These are phyloP conservation scores for Apotomis capreana DNA, from an alignment of 2,888 invertebrate genomes.

Conservation along the genomic window DNA sequence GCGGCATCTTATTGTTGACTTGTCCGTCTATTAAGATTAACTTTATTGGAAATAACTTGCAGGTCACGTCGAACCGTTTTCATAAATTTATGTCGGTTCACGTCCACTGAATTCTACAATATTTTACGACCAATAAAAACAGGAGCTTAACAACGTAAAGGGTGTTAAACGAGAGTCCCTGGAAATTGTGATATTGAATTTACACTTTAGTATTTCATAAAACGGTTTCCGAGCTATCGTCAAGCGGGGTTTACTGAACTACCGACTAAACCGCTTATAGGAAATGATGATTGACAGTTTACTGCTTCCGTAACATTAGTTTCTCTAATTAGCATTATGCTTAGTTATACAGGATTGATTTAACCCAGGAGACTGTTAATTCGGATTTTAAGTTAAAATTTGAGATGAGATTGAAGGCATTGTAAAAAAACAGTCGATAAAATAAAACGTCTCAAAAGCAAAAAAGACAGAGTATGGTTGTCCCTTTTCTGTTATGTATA, in stretches of 20 bases:
- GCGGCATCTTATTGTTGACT: neutral
- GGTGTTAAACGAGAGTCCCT: slow-evolving; percentile 30
- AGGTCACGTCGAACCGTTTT: slow-evolving; percentile 21
- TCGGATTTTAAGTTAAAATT: too few relatives aligned
- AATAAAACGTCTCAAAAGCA: too few relatives aligned
- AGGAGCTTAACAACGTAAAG: slow-evolving; percentile 31
- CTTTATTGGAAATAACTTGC: slow-evolving; percentile 5
- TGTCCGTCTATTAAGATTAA: neutral
- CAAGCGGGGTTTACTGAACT: slow-evolving; percentile 13
- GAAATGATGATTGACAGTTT: neutral
- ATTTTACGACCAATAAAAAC: slow-evolving; percentile 38
- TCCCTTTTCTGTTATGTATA: too few relatives aligned
- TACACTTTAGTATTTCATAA: slow-evolving; percentile 36
- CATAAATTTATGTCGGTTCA: slow-evolving; percentile 20
- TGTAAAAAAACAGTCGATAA: too few relatives aligned
- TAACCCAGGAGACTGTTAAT: too few relatives aligned
- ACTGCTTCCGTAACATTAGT: neutral
- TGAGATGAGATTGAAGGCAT: too few relatives aligned
- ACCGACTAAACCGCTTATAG: slow-evolving; percentile 1
- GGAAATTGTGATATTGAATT: slow-evolving; percentile 40
- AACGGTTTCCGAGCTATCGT: slow-evolving; percentile 24
- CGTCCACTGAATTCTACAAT: slow-evolving; percentile 27
- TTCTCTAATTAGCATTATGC: too few relatives aligned
- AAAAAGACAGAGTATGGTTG: too few relatives aligned
- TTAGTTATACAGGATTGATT: too few relatives aligned